These are phyloP conservation scores for Paradoxurus hermaphroditus DNA, from an alignment of 2,113 vertebrate species.

Conservation along the genomic window DNA sequence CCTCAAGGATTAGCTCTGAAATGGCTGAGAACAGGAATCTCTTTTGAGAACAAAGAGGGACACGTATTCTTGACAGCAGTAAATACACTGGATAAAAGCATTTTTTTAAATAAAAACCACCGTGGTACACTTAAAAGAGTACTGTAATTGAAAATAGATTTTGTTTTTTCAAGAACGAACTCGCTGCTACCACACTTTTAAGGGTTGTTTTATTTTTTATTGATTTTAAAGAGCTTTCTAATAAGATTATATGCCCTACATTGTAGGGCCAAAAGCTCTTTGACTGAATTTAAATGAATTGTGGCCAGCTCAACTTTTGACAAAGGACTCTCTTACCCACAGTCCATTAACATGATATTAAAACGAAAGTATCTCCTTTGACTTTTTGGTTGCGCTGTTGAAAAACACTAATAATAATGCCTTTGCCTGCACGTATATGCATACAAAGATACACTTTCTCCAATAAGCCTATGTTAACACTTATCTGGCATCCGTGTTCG, in stretches of 20 bases:
- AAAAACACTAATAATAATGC: neutral
- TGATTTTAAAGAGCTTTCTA: conserved; percentile 56
- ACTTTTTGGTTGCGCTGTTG: neutral
- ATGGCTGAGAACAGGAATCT: neutral
- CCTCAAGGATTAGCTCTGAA: neutral
- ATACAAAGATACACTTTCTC: neutral
- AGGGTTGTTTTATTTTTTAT: conserved; percentile 17
- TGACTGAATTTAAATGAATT: conserved; percentile 42
- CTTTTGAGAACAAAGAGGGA: neutral
- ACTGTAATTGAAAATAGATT: conserved; percentile 49
- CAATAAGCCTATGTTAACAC: neutral
- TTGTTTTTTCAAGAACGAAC: conserved; percentile 23
- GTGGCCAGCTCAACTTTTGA: conserved; percentile 21
- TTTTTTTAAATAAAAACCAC: conserved; percentile 38
- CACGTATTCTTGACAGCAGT: neutral
- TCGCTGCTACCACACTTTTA: conserved; percentile 43
- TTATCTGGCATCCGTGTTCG: neutral
- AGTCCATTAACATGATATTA: neutral
- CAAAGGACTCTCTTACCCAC: neutral
- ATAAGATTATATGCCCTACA: conserved; percentile 43
- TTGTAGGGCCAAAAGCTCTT: conserved; percentile 11
- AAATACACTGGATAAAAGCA: neutral
- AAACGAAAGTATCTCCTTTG: neutral
- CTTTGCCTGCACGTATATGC: neutral
- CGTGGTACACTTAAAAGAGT: neutral